Evolutionary conservation across 2,797 vertebrate species (phyloP), one percentile per base, ranked within the genome.

Genomic region (Trichosurus vulpecula): DNA sequence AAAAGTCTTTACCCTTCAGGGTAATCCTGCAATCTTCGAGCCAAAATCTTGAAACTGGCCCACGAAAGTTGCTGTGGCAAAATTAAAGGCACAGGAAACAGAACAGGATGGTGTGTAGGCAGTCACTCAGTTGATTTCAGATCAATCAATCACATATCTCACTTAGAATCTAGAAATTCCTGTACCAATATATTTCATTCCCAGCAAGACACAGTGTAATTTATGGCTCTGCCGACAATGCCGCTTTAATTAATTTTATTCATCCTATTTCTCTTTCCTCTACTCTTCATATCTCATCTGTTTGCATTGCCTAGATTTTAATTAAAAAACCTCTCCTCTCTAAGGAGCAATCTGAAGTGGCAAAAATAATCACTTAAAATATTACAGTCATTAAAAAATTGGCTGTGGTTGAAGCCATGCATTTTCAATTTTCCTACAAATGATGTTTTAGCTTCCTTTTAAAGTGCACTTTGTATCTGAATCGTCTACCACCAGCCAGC

Each of bases 351-450:
- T 99, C 97, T 97, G 97, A 98, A 98, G 98, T 98, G 98, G 98
- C 98, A 99, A 99, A 99, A 98, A 98, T 98, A 99, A 99, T 99
- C 98, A 98, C 98, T 99, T 99, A 99, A 99, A 99, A 99, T 99
- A 99, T 99, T 99, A 98, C 98, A 98, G 98, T 98, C 98, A 99
- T 99, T 99, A 98, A 98, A 98, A 99, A 98, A 98, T 98, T 98
- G 98, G 98, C 98, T 98, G 98, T n/a, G 53, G 98, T 98, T 95
- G 97, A 98, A 98, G 98, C 96, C 97, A 95, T 96, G 97, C 97
- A 98, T 99, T 99, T 98, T 98, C 98, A 98, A 98, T 98, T 99
- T 98, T 98, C 98, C 97, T 98, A 97, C 98, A 98, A 99, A 98
- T 9, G 96, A 98, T 98, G 98, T 98, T 98, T 99, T 98, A 0